Evolutionary conservation across 2,113 vertebrate species (phyloP).

Genomic region (Chloropsis cyanopogon): DNA sequence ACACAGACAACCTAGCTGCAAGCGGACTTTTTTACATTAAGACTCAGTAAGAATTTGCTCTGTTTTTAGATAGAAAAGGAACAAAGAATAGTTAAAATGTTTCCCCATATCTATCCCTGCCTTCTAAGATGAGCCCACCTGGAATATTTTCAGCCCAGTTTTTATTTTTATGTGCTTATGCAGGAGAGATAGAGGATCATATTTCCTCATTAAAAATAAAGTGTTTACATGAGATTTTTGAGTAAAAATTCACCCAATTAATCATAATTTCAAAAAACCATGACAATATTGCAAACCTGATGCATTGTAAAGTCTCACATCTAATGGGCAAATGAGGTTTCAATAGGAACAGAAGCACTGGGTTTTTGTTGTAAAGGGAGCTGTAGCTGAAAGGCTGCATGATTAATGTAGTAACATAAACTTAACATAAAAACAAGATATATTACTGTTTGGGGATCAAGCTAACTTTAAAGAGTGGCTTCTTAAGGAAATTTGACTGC

Average conservation of each 20-base stretch:
- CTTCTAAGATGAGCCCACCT: neutral
- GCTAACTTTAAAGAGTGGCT: constrained; percentile 42
- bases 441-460: neutral
- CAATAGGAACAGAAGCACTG: neutral
- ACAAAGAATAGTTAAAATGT: neutral
- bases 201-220: constrained; percentile 39
- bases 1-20: neutral
- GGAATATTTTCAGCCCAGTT: neutral
- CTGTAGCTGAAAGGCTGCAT: neutral
- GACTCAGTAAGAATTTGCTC: neutral
- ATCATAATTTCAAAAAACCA: neutral
- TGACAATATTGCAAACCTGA: neutral
- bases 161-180: neutral
- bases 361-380: neutral
- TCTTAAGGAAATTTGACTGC: constrained; percentile 15
- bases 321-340: constrained; percentile 15
- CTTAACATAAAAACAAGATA: neutral
- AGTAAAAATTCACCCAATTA: neutral
- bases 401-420: constrained; percentile 3
- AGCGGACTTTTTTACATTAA: neutral
- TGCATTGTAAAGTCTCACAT: neutral
- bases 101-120: neutral
- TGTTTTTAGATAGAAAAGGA: neutral
- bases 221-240: neutral
- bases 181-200: neutral